Evolutionary conservation across 2,888 invertebrate genomes (phyloP).

Genomic region (Platycheirus rosarum): DNA sequence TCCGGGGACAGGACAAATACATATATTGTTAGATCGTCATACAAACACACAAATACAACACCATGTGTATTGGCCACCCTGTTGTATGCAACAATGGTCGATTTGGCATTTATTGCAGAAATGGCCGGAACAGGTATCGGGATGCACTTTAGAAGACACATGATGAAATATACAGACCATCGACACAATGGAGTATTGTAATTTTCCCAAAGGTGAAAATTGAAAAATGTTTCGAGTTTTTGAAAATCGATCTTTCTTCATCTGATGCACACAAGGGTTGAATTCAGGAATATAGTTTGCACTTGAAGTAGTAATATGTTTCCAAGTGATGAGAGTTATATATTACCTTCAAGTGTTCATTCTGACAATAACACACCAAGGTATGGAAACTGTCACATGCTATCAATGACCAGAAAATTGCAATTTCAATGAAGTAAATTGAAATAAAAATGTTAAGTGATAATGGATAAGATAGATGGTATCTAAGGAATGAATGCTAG

Average conservation of each 20-base stretch:
- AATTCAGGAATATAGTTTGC: background rate
- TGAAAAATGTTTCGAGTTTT: conserved; percentile 53
- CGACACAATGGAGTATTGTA: conserved; percentile 50
- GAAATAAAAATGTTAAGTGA: too few species aligned
- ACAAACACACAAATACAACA: conserved; percentile 8
- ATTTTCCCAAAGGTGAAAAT: conserved; percentile 51
- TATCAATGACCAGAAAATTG: too few species aligned
- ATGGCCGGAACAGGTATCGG: conserved; percentile 27
- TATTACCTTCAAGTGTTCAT: too few species aligned
- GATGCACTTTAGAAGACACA: conserved; percentile 35
- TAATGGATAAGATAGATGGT: too few species aligned
- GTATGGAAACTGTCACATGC: too few species aligned
- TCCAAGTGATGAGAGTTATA: background rate
- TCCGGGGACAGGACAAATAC: conserved; percentile 15
- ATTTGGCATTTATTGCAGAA: conserved; percentile 40
- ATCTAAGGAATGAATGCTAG: too few species aligned
- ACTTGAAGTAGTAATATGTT: background rate
- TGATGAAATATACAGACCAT: conserved; percentile 42
- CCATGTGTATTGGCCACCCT: background rate
- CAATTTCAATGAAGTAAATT: too few species aligned
- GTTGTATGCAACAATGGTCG: conserved; percentile 40
- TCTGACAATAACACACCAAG: too few species aligned
- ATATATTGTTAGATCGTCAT: conserved; percentile 13
- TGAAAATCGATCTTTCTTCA: conserved; percentile 46
- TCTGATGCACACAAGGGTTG: background rate